Conservation (phyloP, 2,113 vertebrate genomes). For the Hippocampus zosterae region DNA sequence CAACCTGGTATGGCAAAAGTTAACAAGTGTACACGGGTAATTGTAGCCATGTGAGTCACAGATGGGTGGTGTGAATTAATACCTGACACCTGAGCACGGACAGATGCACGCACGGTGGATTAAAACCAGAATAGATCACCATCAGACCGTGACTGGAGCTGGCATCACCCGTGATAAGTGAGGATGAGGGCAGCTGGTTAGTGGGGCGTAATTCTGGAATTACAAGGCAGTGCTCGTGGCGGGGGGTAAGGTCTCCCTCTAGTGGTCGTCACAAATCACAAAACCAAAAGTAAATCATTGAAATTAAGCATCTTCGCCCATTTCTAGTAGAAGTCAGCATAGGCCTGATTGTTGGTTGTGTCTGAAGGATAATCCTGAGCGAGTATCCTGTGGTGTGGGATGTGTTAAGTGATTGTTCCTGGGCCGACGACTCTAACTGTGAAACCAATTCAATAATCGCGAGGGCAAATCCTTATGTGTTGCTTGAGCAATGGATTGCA, state of each 20-base stretch:
- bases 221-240: background rate
- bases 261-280: constrained; percentile 19
- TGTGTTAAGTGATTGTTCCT: too few relatives aligned
- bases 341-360: too few relatives aligned
- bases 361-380: too few relatives aligned
- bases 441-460: too few relatives aligned
- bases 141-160: background rate
- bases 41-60: constrained; percentile 3
- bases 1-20: background rate
- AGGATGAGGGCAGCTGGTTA: constrained; percentile 1
- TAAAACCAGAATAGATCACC: constrained; percentile 12
- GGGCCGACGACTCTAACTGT: too few relatives aligned
- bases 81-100: constrained; percentile 7
- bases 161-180: constrained; percentile 14
- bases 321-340: too few relatives aligned
- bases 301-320: background rate
- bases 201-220: background rate
- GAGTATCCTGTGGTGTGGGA: too few relatives aligned
- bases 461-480: too few relatives aligned
- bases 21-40: background rate
- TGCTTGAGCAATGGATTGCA: too few relatives aligned
- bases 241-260: constrained; percentile 45
- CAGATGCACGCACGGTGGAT: constrained; percentile 12
- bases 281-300: background rate
- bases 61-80: constrained; percentile 3